Percentiles rank a stretch among this genome's conserved stretches.
Evolutionary conservation across 2,797 vertebrate species (phyloP).

Genomic region (Nannoperca obscura): DNA sequence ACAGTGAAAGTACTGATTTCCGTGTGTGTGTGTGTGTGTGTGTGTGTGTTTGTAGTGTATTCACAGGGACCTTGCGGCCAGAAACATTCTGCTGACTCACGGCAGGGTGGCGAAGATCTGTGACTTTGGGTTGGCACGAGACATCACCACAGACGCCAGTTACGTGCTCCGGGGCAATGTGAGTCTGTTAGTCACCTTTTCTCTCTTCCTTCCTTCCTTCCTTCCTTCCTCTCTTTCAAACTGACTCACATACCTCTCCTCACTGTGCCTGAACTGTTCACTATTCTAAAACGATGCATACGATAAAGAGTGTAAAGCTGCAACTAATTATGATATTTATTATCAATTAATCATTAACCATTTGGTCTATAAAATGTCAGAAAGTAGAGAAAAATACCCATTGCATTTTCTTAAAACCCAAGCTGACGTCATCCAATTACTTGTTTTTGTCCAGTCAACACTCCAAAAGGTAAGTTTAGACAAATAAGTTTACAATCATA

Average conservation of each 20-base stretch:
- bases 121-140: conserved; percentile 97
- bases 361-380: neutral
- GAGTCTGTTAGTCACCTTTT: conserved; percentile 77
- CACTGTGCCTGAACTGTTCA: neutral
- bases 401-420: neutral
- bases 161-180: conserved; percentile 98
- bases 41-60: conserved; percentile 87
- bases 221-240: neutral
- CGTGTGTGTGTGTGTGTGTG: conserved; percentile 37
- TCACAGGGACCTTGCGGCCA: conserved; percentile 96
- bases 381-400: neutral
- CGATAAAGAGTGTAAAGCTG: no score
- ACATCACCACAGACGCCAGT: conserved; percentile 96
- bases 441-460: neutral
- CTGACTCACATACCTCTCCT: neutral
- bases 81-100: conserved; percentile 96
- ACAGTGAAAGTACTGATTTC: conserved; percentile 40
- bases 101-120: conserved; percentile 98
- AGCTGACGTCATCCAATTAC: neutral
- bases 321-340: no score
- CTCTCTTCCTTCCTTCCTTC: neutral
- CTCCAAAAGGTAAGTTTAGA: neutral
- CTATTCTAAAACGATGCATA: neutral
- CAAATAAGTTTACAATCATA: neutral
- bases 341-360: no score